phyloP scores from a whole-genome alignment of 2,888 invertebrate species.

The Chymomyza caudatula region DNA sequence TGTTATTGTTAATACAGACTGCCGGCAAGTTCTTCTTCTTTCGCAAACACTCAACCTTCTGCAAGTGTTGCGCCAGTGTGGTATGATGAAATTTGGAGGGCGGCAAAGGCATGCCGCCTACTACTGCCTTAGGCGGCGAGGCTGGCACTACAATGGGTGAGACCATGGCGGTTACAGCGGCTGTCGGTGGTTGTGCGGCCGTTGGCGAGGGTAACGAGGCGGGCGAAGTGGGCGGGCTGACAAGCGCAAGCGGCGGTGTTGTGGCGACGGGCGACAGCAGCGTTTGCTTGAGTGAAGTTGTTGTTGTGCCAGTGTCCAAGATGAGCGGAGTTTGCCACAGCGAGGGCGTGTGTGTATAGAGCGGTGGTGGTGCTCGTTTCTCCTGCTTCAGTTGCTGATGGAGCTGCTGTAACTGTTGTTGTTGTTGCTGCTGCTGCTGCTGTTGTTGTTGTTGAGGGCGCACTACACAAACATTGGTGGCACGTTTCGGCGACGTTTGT shows the following conservation, averaged over 20 bases:
- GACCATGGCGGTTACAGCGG: conserved; percentile 63
- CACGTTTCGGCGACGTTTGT: conserved; percentile 59
- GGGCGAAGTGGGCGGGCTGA: conserved; percentile 65
- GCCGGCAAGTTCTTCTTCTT: conserved; percentile 67
- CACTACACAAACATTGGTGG: conserved; percentile 69
- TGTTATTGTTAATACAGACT: conserved; percentile 41
- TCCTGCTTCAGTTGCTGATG: conserved; percentile 36
- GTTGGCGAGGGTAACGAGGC: conserved; percentile 65
- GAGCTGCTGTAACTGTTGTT: conserved; percentile 45
- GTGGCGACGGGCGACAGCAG: conserved; percentile 28
- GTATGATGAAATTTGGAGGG: conserved; percentile 77
- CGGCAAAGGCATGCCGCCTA: conserved; percentile 59
- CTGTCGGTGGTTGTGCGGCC: conserved; percentile 42
- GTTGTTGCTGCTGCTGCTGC: conserved; percentile 35
- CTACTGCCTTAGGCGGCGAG: conserved; percentile 37
- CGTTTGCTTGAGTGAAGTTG: conserved; percentile 13
- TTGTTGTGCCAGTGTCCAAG: conserved; percentile 54
- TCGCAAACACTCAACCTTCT: conserved; percentile 74
- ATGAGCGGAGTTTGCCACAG: conserved; percentile 74
- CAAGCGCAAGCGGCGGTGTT: conserved; percentile 27
- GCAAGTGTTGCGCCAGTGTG: conserved; percentile 75
- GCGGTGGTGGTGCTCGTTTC: conserved; percentile 51
- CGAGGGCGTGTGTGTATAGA: conserved; percentile 68
- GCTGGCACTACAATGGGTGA: conserved; percentile 62
- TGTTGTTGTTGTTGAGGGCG: conserved; percentile 69